phyloP scores from a whole-genome alignment of 2,888 invertebrate genomes.

The Desoria tigrina region DNA sequence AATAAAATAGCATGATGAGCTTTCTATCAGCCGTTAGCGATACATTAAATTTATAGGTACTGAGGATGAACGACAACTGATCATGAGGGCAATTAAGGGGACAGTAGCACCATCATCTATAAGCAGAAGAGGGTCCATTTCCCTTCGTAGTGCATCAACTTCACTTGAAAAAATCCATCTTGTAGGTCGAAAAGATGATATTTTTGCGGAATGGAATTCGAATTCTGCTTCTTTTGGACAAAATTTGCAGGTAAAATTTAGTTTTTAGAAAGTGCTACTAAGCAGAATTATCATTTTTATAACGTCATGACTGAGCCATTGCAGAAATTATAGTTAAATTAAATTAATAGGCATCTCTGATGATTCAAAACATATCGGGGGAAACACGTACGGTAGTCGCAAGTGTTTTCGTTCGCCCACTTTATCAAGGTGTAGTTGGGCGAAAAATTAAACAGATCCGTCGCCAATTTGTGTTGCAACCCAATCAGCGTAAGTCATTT shows the following conservation, averaged over 20 bases:
- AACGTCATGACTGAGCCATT: not conserved
- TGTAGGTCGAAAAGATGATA: constrained; percentile 65
- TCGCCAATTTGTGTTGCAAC: constrained; percentile 65
- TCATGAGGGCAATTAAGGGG: constrained; percentile 67
- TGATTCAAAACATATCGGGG: constrained; percentile 64
- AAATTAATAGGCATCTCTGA: constrained; percentile 43
- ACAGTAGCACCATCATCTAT: constrained; percentile 63
- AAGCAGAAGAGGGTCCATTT: constrained; percentile 63
- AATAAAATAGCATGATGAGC: not conserved
- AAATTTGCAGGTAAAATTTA: constrained; percentile 61
- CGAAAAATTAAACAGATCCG: constrained; percentile 66
- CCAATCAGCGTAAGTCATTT: constrained; percentile 61
- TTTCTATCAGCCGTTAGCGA: not conserved
- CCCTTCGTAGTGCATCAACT: constrained; percentile 55
- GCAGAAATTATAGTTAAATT: not conserved
- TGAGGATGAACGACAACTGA: constrained; percentile 67
- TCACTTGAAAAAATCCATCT: constrained; percentile 22
- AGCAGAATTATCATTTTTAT: constrained; percentile 2
- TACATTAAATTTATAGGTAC: constrained; percentile 59
- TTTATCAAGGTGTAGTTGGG: constrained; percentile 70
- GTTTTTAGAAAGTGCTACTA: not conserved
- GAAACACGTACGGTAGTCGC: constrained; percentile 67
- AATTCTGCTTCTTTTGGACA: constrained; percentile 68
- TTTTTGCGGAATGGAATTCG: constrained; percentile 60
- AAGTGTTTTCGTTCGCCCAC: constrained; percentile 66